phyloP scores from a whole-genome alignment of 1,140 invertebrate species.

The Trypoxylus dichotomus region DNA sequence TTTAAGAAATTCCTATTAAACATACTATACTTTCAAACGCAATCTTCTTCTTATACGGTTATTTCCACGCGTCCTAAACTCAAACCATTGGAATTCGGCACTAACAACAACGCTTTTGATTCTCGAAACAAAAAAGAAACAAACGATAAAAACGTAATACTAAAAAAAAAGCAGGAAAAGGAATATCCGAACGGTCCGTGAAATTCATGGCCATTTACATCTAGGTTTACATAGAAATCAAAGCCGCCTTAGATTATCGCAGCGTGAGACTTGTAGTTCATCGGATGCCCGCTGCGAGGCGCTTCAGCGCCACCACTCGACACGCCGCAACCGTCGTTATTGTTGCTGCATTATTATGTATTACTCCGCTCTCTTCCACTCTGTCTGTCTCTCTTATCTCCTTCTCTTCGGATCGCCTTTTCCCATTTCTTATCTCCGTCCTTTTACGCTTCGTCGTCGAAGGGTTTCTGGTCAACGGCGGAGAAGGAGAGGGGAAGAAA shows the following conservation, averaged over 20 bases:
- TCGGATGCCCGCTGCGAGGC: slow-evolving; percentile 24
- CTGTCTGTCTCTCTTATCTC: not conserved
- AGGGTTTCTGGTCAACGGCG: too few species aligned
- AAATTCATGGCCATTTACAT: slow-evolving; percentile 27
- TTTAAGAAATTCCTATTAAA: too few species aligned
- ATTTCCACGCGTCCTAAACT: too few species aligned
- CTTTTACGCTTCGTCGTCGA: too few species aligned
- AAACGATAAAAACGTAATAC: too few species aligned
- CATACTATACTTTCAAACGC: too few species aligned
- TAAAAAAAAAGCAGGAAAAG: not conserved
- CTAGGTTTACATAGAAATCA: slow-evolving; percentile 31
- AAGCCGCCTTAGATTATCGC: slow-evolving; percentile 29
- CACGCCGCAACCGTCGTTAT: not conserved
- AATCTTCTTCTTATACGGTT: too few species aligned
- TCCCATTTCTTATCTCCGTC: too few species aligned
- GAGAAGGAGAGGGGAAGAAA: not conserved
- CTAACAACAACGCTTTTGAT: too few species aligned
- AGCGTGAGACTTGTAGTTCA: slow-evolving; percentile 29
- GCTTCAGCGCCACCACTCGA: slow-evolving; percentile 25
- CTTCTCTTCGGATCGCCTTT: too few species aligned
- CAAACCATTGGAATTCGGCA: too few species aligned
- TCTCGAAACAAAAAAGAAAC: too few species aligned
- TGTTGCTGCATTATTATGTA: not conserved
- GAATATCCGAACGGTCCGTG: not conserved
- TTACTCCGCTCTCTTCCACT: not conserved